Percentiles rank a stretch among this genome's conserved stretches.
These are phyloP conservation scores for Amphiduros pacificus DNA, from an alignment of 2,888 invertebrate species.

Conservation along the genomic window DNA sequence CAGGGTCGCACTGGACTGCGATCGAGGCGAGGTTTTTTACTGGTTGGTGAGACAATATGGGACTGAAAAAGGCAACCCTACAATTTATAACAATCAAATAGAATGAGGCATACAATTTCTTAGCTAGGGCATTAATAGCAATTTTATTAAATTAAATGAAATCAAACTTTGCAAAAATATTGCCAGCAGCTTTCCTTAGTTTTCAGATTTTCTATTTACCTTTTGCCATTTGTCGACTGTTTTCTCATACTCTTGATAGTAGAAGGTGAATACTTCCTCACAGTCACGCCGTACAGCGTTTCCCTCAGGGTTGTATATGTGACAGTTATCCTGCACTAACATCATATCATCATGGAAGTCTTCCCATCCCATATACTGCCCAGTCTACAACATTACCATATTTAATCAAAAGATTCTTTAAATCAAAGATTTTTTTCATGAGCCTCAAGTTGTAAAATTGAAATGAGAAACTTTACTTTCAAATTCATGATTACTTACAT, in stretches of 20 bases:
- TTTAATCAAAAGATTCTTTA: neutral
- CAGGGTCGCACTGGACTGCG: too few species aligned
- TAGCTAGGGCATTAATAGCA: too few species aligned
- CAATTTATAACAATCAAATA: too few species aligned
- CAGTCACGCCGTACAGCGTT: slow-evolving; percentile 55
- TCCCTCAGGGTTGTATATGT: slow-evolving; percentile 53
- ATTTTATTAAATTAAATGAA: too few species aligned
- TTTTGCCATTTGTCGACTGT: slow-evolving; percentile 35
- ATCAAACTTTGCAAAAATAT: too few species aligned
- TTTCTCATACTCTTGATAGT: slow-evolving; percentile 51
- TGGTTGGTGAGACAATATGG: too few species aligned
- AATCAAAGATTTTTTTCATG: neutral
- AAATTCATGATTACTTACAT: slow-evolving; percentile 36
- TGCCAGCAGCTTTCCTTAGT: too few species aligned
- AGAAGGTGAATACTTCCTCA: slow-evolving; percentile 56
- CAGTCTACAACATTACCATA: slow-evolving; percentile 33
- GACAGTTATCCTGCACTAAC: slow-evolving; percentile 56
- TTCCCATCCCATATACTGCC: slow-evolving; percentile 46
- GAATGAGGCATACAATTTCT: too few species aligned
- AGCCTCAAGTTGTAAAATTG: neutral
- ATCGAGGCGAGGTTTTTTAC: too few species aligned
- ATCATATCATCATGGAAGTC: slow-evolving; percentile 58
- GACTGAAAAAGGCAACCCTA: too few species aligned
- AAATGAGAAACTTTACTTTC: neutral
- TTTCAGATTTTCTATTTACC: too few species aligned